Base-by-base conservation (phyloP, 2,888 invertebrate genomes). In the Ramazzottius varieornatus region DNA sequence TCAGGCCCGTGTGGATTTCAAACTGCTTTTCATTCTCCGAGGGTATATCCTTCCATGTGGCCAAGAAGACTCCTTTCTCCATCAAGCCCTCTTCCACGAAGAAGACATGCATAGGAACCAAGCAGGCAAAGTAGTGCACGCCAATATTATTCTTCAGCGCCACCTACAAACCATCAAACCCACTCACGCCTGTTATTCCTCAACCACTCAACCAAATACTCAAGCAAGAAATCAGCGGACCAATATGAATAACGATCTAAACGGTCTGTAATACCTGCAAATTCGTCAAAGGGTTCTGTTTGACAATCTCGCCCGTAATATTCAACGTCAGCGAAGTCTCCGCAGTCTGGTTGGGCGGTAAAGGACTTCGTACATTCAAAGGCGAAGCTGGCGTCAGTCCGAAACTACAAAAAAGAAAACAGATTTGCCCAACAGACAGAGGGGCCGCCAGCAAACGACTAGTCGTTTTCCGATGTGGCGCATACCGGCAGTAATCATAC, bases 21-120 rank as follows among this genome's bases (percentile, higher is more conserved):
- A 88, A 92, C 74, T 98, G 96, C 34, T 89, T 83, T 80, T 98
- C 98, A 78, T 98, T 96, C 68, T 90, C 88, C 13, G 93, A 86
- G 0, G 98, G 96, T 73, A 99, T 99, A 73, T 99, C 96, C 78
- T 96, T 93, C 98, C 98, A 98, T 1, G 94, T 92, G 66, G 91
- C 86, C 68, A 98, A 82, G 80, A 98, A 98, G 16, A 94, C 88
- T 63, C 91, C 81, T 75, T 98, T 98, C 76, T 98, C 98, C 76
- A 99, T 84, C 73, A 92, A 90, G 0, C 98, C 98, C 76, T 96
- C 94, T 74, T 98, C 96, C 1, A 84, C 82, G 78, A 96, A 96
- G 70, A 91, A 83, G 0, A 89, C 84, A 77, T 94, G 88, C 71
- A 90, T 86, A 1, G 94, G 93, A 63, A 94, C 84, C 67, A 88